phyloP scores from a whole-genome alignment of 2,113 vertebrate species.

The Eclectus roratus region DNA sequence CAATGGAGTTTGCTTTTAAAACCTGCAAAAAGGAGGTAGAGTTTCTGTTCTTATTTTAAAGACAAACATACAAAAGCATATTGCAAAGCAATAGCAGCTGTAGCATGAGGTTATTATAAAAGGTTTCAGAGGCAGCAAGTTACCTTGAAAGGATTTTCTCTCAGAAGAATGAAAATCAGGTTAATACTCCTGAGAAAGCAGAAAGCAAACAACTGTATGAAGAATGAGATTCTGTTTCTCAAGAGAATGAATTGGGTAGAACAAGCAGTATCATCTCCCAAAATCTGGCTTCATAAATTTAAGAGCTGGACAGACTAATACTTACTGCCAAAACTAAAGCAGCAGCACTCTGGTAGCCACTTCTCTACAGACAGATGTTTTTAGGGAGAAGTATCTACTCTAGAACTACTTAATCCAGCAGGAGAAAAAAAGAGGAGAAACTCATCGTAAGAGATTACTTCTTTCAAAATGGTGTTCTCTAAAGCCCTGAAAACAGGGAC shows the following conservation, averaged over 20 bases:
- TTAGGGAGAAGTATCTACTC: background rate
- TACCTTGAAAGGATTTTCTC: background rate
- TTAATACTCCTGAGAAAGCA: background rate
- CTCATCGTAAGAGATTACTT: background rate
- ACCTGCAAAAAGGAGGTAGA: background rate
- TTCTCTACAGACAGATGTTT: background rate
- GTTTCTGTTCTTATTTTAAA: background rate
- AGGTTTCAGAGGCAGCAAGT: background rate
- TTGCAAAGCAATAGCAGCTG: background rate
- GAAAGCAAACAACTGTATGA: background rate
- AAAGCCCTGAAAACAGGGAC: background rate
- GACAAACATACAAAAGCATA: background rate
- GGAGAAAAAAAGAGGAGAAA: background rate
- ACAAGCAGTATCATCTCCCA: background rate
- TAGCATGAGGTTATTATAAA: background rate
- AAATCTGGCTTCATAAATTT: background rate
- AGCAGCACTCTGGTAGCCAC: background rate
- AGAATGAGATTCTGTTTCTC: background rate
- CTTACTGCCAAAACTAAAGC: background rate
- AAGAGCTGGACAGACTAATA: background rate
- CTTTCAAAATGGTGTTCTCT: background rate
- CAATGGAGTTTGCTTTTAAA: slow-evolving; percentile 11
- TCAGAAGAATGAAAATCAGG: background rate
- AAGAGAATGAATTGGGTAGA: background rate
- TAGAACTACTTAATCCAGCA: background rate